Conservation (phyloP, 1,140 invertebrate genomes). For the Vanessa tameamea region DNA sequence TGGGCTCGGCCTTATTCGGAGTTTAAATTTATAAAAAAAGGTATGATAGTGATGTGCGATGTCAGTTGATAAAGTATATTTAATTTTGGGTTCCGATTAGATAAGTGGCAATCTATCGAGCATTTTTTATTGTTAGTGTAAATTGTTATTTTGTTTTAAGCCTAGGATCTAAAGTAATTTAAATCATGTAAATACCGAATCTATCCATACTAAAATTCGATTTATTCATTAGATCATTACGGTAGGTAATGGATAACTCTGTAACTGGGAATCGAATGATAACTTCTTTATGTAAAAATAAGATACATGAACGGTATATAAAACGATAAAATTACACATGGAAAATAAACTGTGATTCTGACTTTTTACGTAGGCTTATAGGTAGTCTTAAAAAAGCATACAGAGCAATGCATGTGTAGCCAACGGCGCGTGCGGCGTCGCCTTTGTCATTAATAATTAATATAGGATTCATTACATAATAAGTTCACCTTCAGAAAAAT, state of each 20-base stretch:
- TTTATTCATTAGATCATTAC: conserved; percentile 69
- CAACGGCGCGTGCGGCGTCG: conserved; percentile 35
- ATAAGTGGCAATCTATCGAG: conserved; percentile 74
- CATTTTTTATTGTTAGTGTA: conserved; percentile 80
- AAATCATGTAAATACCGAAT: conserved; percentile 74
- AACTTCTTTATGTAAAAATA: conserved; percentile 53
- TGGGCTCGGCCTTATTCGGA: conserved; percentile 75
- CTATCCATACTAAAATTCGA: conserved; percentile 70
- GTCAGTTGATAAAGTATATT: conserved; percentile 73
- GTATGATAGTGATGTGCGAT: conserved; percentile 58
- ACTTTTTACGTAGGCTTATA: conserved; percentile 74
- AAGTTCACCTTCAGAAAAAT: not conserved
- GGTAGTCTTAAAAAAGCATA: conserved; percentile 64
- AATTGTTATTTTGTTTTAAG: conserved; percentile 81
- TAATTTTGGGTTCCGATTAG: conserved; percentile 72
- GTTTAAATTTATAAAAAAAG: conserved; percentile 75
- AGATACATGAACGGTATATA: conserved; percentile 55
- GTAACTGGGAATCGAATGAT: conserved; percentile 68
- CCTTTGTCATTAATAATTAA: not conserved
- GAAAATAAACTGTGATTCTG: conserved; percentile 80
- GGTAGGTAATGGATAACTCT: conserved; percentile 68
- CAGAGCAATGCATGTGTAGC: conserved; percentile 49
- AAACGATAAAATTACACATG: conserved; percentile 69
- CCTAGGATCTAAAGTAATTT: conserved; percentile 75
- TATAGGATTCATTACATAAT: not conserved